A percentile compares a stretch with the other conserved stretches of the same genome.
These are phyloP conservation scores for Gonocerus acuteangulatus DNA, from an alignment of 2,888 invertebrate species.

Conservation along the genomic window DNA sequence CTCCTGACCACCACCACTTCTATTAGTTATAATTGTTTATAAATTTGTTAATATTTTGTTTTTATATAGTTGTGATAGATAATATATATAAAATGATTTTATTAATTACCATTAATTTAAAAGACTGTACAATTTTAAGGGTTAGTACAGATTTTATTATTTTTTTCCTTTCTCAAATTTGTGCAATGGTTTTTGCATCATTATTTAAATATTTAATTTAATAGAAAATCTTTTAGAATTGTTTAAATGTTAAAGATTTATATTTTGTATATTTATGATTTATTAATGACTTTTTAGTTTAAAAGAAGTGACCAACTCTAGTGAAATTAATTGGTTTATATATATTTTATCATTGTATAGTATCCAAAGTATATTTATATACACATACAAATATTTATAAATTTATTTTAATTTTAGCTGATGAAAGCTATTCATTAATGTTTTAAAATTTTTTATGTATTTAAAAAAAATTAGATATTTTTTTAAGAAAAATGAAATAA, in stretches of 20 bases:
- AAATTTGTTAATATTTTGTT: slow-evolving; percentile 19
- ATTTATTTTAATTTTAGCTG: neutral
- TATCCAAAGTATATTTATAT: slow-evolving; percentile 20
- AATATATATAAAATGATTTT: slow-evolving; percentile 6
- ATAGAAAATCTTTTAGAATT: slow-evolving; percentile 2
- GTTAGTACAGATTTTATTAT: slow-evolving; percentile 18
- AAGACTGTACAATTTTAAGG: slow-evolving; percentile 22
- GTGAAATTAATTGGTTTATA: slow-evolving; percentile 2
- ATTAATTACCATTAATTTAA: slow-evolving; percentile 21
- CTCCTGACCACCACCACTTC: neutral
- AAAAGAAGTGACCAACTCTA: slow-evolving; percentile 8
- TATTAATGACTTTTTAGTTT: slow-evolving; percentile 15
- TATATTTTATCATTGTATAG: slow-evolving; percentile 1
- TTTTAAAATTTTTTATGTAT: neutral
- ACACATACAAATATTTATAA: neutral
- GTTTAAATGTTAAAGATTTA: slow-evolving; percentile 13
- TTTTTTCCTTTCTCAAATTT: slow-evolving; percentile 13
- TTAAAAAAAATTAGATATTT: neutral
- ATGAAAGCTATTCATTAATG: too few relatives aligned
- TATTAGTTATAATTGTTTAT: slow-evolving; percentile 3
- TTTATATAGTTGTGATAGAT: slow-evolving; percentile 17
- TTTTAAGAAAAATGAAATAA: too few relatives aligned
- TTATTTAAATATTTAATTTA: slow-evolving; percentile 15
- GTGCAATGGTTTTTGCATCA: slow-evolving; percentile 18
- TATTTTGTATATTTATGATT: slow-evolving; percentile 20